Evolutionary conservation across 1,140 invertebrate genomes (phyloP), one percentile per base, ranked within the genome.

Genomic region (Brachionus paranguensis): DNA sequence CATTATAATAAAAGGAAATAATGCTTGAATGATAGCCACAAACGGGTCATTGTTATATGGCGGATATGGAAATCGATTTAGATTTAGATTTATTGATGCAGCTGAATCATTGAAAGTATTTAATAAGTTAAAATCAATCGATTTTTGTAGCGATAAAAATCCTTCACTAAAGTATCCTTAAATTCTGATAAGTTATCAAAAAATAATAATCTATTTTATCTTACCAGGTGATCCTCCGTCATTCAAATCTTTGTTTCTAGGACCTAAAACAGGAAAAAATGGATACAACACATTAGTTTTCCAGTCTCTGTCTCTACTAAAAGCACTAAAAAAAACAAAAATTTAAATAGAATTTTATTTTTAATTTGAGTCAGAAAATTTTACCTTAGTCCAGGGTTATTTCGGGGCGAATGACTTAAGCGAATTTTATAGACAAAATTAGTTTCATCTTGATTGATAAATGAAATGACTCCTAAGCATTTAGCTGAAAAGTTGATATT

Each of bases 91-190:
- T 7, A 87, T 68, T 41, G 47, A 29, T 84, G 85, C 84, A n/a
- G 84, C 47, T 65, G 14, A 20, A 7, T 50, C 8, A 72, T 78
- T 68, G 8, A 86, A 76, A 47, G 3, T 70, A 45, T 90, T 88
- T 78, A 92, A 91, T 12, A 93, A 89, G 50, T 91, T 88, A 81
- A 90, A 89, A 27, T 92, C 92, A 5, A 94, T 86, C 5, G 91
- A 90, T 87, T 93, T 91, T 87, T 94, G 93, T 1, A 94, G 86
- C 2, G 91, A 90, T 17, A 93, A 87, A 87, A 94, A 94, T 84
- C 93, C 81, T 43, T 84, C 81, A 11, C 33, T 29, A 27, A 20
- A 70, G 45, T 84, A 84, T 33, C 65, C 81, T 84, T 8, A 64
- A 74, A 70, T 64, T n/a, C 10, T 20, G 12, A 20, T 68, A 12